Conservation (phyloP, 2,113 vertebrate species). For the Galemys pyrenaicus region DNA sequence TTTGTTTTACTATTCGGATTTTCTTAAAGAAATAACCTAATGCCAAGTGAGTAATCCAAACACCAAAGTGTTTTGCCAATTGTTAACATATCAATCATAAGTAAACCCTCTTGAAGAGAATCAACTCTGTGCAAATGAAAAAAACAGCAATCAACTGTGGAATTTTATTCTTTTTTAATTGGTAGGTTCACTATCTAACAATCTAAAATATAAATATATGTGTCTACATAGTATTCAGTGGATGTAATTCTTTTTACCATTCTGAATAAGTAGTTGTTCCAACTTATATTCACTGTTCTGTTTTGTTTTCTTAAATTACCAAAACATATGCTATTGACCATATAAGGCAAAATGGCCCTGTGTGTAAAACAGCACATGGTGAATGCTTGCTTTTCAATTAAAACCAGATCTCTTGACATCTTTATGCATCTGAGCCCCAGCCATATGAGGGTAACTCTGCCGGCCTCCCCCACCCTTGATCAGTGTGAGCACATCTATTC, state of each 20-base stretch:
- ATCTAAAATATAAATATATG: background rate
- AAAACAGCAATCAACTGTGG: background rate
- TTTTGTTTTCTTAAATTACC: constrained; percentile 22
- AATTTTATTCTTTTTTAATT: background rate
- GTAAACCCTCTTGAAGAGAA: background rate
- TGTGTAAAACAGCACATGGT: constrained; percentile 30
- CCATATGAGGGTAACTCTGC: constrained; percentile 43
- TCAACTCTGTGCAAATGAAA: constrained; percentile 21
- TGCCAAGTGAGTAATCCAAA: constrained; percentile 40
- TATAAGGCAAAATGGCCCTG: constrained; percentile 42
- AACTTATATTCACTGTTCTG: constrained; percentile 2
- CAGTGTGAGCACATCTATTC: constrained; percentile 78
- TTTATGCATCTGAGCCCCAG: constrained; percentile 65
- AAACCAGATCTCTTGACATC: constrained; percentile 70
- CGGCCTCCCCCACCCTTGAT: constrained; percentile 52
- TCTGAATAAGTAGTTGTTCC: background rate
- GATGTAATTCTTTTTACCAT: background rate
- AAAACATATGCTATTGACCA: constrained; percentile 45
- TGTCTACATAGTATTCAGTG: background rate
- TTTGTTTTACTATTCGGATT: constrained; percentile 49
- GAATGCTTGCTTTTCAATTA: constrained; percentile 58
- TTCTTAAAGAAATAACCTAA: constrained; percentile 57
- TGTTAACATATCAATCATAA: background rate
- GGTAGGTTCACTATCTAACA: background rate
- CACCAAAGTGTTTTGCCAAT: background rate